phyloP scores from a whole-genome alignment of 2,113 vertebrate species.

The Motacilla alba region DNA sequence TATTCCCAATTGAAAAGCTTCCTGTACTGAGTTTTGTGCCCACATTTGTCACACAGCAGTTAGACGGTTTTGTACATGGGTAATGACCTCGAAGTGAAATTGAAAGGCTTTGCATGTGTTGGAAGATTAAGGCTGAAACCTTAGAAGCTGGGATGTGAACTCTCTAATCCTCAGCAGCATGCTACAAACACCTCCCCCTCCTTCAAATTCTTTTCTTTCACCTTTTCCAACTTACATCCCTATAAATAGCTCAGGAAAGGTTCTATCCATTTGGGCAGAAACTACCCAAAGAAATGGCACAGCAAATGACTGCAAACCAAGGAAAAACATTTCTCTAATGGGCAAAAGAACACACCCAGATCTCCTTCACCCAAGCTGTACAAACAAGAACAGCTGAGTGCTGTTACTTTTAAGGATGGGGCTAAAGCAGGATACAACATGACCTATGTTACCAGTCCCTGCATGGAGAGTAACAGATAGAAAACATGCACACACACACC shows the following conservation, averaged over 20 bases:
- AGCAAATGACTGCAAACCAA: not conserved
- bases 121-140: constrained; percentile 48
- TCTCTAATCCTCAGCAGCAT: constrained; percentile 20
- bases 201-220: not conserved
- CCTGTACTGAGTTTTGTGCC: not conserved
- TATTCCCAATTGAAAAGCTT: not conserved
- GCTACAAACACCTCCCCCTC: not conserved
- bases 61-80: not conserved
- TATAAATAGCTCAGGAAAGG: not conserved
- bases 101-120: constrained; percentile 33
- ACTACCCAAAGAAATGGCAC: not conserved
- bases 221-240: not conserved
- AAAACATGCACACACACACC: accelerated
- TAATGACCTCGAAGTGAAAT: constrained; percentile 31
- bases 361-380: not conserved
- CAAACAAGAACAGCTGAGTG: not conserved
- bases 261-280: not conserved
- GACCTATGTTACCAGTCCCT: not conserved
- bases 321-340: not conserved
- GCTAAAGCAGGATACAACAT: not conserved
- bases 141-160: constrained; percentile 16
- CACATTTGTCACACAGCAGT: not conserved
- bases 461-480: not conserved
- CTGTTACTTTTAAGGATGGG: not conserved
- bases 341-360: not conserved